A percentile compares a stretch with the other conserved stretches of the same genome.
These are phyloP conservation scores for Caenorhabditis tropicalis DNA, from an alignment of 1,140 invertebrate species.

Conservation along the genomic window DNA sequence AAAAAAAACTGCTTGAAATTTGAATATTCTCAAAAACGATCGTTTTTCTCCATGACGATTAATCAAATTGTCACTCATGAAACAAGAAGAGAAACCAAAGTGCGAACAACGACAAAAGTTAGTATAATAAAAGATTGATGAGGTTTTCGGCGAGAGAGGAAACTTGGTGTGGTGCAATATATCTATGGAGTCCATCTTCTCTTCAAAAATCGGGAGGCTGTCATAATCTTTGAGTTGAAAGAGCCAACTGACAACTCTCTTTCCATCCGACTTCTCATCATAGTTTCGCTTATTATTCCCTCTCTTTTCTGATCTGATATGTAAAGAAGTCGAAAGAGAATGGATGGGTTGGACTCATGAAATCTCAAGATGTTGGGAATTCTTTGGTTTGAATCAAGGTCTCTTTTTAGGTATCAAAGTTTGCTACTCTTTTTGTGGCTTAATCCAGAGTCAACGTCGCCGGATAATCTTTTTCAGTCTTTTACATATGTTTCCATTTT, in stretches of 20 bases:
- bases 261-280: not conserved
- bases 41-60: not conserved
- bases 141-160: not conserved
- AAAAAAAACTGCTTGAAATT: too few species aligned
- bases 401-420: too few species aligned
- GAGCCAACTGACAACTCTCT: constrained; percentile 37
- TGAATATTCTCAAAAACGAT: too few species aligned
- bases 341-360: too few species aligned
- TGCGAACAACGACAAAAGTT: constrained; percentile 31
- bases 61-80: constrained; percentile 35
- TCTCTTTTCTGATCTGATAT: not conserved
- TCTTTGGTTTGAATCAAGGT: too few species aligned
- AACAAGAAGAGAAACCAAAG: not conserved
- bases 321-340: not conserved
- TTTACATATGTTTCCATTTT: too few species aligned
- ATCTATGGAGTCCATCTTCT: constrained; percentile 13
- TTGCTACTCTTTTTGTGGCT: too few species aligned
- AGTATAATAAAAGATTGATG: constrained; percentile 45
- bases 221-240: constrained; percentile 45
- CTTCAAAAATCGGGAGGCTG: constrained; percentile 22
- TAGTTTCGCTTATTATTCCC: not conserved
- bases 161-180: constrained; percentile 11
- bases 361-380: not conserved
- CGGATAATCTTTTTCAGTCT: too few species aligned
- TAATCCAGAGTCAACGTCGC: too few species aligned